Base-by-base conservation (phyloP, 2,113 vertebrate species). In the Rhabdornis inornatus region DNA sequence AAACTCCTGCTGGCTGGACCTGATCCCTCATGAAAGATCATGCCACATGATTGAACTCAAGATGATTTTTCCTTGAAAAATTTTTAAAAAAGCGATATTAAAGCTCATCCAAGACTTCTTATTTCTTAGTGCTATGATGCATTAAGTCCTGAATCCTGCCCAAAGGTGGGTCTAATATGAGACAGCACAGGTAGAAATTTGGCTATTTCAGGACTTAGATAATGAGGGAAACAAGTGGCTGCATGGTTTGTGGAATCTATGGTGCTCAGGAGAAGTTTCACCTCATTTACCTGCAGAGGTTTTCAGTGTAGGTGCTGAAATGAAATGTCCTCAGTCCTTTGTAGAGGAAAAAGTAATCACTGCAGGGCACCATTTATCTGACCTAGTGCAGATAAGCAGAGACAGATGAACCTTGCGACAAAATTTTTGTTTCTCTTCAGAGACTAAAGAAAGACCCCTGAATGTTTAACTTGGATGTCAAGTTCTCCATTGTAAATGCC, bases 1-100 rank as follows among this genome's bases (percentile, higher is more conserved):
- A 39, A 82, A 40, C 6, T n/a, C 0, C 0, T 39, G 20, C 20
- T 66, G n/a, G 2, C 7, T n/a, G 6, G 24, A 24, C 7, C 23
- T 52, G 19, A n/a, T 39, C 19, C 37, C 5, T 75, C 11, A 52
- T 52, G 50, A 52, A 16, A 10, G 3, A 52, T 52, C 27, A 52
- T 52, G 52, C 23, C 12, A 20, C 2, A 2, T 52, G 27, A 52
- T 39, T 0, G 0, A 15, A 59, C 6, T 37, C 15, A 59, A 37
- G 60, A n/a, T n/a, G 60, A 39, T n/a, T 60, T 75, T 68, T 30
- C 12, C 11, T 23, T 40, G n/a, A 60, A 60, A 53, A 12, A 6
- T 17, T 40, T 72, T 40, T 28, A 3, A 66, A 79, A 66, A 3
- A 1, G 2, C 1, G 0, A 0, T 17, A 60, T 7, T 39, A 63